These are phyloP conservation scores for Temnothorax longispinosus DNA, from an alignment of 1,140 invertebrate species.

Conservation along the genomic window DNA sequence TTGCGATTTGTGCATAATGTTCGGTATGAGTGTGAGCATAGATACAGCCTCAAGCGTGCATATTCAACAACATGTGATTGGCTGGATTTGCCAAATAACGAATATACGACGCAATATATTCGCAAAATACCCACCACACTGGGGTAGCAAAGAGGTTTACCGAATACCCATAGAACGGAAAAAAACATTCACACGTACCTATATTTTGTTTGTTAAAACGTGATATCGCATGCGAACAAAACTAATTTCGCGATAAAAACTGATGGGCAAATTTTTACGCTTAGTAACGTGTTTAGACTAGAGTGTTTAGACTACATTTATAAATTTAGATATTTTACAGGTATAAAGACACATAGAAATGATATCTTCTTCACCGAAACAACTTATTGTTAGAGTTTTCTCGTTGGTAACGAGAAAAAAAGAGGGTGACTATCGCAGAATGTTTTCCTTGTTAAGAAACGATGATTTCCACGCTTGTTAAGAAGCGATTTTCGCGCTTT, in stretches of 20 bases:
- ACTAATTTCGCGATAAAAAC: conserved; percentile 26
- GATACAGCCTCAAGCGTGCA: not conserved
- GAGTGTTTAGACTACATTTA: not conserved
- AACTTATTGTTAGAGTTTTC: not conserved
- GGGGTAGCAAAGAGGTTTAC: conserved; percentile 44
- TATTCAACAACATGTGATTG: conserved; percentile 23
- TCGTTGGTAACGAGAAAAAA: not conserved
- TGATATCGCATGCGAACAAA: conserved; percentile 42
- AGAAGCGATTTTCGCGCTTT: conserved; percentile 33
- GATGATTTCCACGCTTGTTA: conserved; percentile 27
- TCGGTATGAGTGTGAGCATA: not conserved
- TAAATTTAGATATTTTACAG: not conserved
- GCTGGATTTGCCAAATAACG: conserved; percentile 43
- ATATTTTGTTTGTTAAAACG: conserved; percentile 30
- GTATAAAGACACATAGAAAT: not conserved
- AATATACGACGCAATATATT: conserved; percentile 19
- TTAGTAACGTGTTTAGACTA: not conserved
- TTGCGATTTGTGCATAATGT: conserved; percentile 23
- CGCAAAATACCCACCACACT: conserved; percentile 34
- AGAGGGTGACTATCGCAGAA: not conserved
- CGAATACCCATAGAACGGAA: not conserved
- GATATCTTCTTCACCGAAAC: conserved; percentile 26
- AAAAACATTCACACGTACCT: conserved; percentile 23
- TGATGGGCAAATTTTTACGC: conserved; percentile 17
- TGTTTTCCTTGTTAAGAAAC: conserved; percentile 40